Conservation (phyloP, 2,797 vertebrate species). For the Eulemur rubriventer region DNA sequence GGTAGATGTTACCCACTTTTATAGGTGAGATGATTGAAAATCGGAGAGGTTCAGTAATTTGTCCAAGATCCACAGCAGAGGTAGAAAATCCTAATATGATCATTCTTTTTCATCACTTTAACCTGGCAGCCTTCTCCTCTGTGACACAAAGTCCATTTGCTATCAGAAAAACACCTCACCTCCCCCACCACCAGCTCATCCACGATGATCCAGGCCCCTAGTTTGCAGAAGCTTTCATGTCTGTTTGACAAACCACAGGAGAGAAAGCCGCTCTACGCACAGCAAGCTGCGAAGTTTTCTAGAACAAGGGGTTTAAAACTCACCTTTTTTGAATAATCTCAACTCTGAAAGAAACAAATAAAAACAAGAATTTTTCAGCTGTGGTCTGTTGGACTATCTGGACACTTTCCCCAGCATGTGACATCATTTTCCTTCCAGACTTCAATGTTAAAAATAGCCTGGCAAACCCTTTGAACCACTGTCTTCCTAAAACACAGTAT, state of each 20-base stretch:
- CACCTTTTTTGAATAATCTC: slow-evolving; percentile 23
- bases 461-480: slow-evolving; percentile 43
- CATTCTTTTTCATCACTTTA: not conserved
- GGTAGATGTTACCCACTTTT: not conserved
- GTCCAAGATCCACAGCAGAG: not conserved
- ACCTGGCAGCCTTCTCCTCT: not conserved
- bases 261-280: not conserved
- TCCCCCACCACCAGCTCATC: not conserved
- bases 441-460: slow-evolving; percentile 26
- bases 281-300: not conserved
- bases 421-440: slow-evolving; percentile 60
- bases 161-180: not conserved
- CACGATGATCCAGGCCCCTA: not conserved
- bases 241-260: not conserved
- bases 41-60: not conserved
- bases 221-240: not conserved
- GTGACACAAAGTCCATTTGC: not conserved
- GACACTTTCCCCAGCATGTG: not conserved
- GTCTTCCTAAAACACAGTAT: slow-evolving; percentile 32
- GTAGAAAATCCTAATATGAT: not conserved
- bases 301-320: not conserved
- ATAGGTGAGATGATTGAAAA: not conserved
- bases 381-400: slow-evolving; percentile 18
- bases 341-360: slow-evolving; percentile 33
- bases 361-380: not conserved